phyloP scores from a whole-genome alignment of 2,888 invertebrate genomes.

The Eretmocerus hayati region DNA sequence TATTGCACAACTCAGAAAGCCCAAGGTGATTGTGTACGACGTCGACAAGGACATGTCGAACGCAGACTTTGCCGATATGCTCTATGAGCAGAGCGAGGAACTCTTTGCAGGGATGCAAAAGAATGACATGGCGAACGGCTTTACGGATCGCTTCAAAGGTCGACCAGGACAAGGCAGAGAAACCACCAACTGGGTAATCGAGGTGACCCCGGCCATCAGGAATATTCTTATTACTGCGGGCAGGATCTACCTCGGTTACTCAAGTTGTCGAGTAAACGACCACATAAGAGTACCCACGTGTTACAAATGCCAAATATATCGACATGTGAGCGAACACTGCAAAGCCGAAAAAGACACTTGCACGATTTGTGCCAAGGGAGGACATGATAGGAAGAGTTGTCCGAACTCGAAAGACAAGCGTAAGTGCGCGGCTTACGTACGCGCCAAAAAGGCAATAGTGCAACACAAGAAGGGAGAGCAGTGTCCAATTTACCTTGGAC shows the following conservation, averaged over 20 bases:
- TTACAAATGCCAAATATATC: background rate
- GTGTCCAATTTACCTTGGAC: slow-evolving; percentile 6
- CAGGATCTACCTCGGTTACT: slow-evolving; percentile 13
- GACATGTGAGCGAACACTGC: background rate
- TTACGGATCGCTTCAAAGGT: no score
- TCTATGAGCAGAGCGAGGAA: background rate
- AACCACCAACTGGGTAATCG: background rate
- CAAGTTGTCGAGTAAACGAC: slow-evolving; percentile 7
- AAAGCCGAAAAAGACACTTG: background rate
- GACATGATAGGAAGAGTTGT: background rate
- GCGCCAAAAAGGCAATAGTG: background rate
- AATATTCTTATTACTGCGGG: background rate
- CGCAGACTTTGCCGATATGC: background rate
- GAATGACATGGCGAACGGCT: background rate
- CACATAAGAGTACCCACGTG: background rate
- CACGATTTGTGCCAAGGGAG: background rate
- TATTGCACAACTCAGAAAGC: background rate
- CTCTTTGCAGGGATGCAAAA: background rate
- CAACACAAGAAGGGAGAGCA: background rate
- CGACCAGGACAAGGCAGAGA: no score
- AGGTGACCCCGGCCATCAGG: background rate
- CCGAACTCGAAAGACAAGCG: background rate
- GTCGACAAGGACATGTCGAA: background rate
- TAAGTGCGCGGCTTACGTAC: slow-evolving; percentile 2
- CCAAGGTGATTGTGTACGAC: background rate